phyloP scores from a whole-genome alignment of 2,888 invertebrate species.

The Spodoptera exigua region DNA sequence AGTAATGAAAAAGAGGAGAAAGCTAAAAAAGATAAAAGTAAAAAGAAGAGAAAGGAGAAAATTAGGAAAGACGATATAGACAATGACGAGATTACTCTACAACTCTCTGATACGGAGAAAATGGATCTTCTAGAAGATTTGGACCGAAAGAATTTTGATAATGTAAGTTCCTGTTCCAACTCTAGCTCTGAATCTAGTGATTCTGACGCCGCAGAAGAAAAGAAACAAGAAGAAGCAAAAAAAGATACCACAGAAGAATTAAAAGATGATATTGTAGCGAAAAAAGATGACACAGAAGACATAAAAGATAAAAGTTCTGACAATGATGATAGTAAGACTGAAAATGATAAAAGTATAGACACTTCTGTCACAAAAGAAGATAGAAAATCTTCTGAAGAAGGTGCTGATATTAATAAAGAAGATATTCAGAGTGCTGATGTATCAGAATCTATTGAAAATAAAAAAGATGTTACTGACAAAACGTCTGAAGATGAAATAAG shows the following conservation, averaged over 20 bases:
- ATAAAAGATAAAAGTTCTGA: background rate
- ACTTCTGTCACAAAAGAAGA: background rate
- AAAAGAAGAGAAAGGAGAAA: conserved; percentile 72
- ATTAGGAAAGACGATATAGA: conserved; percentile 75
- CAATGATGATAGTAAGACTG: background rate
- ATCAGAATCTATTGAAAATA: conserved; percentile 2
- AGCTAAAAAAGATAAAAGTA: conserved; percentile 73
- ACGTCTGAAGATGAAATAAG: background rate
- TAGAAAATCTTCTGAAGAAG: background rate
- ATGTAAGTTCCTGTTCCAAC: conserved; percentile 65
- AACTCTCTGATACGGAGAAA: conserved; percentile 85
- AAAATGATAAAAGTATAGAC: background rate
- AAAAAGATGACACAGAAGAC: background rate
- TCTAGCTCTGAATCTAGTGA: conserved; percentile 57
- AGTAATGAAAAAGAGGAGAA: conserved; percentile 61
- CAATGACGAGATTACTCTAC: conserved; percentile 83
- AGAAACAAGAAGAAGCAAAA: conserved; percentile 5
- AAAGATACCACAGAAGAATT: background rate
- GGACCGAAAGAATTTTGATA: conserved; percentile 76
- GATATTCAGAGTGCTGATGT: background rate
- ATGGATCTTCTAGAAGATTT: conserved; percentile 85
- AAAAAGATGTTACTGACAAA: background rate
- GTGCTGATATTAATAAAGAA: background rate
- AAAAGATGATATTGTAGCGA: background rate
- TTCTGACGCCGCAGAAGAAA: conserved; percentile 24